These are phyloP conservation scores for Gallinago media DNA, from an alignment of 2,113 vertebrate genomes.

Conservation along the genomic window DNA sequence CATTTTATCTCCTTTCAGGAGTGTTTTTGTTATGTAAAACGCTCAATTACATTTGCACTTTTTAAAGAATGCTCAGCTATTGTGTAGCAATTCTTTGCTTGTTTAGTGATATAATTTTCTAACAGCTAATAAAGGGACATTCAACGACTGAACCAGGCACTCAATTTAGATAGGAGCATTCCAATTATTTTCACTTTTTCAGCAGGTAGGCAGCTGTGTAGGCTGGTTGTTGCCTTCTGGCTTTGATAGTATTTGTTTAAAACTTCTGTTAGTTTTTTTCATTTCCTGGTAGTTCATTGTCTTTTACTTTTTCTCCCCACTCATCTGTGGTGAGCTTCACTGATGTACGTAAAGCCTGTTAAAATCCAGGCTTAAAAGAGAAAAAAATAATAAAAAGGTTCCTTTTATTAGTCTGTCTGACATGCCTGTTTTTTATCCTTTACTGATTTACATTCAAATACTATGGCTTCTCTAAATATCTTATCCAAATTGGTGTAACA, in stretches of 20 bases:
- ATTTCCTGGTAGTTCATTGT: background rate
- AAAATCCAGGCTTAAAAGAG: background rate
- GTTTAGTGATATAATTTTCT: conserved; percentile 30
- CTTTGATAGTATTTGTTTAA: conserved; percentile 22
- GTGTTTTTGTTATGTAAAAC: conserved; percentile 56
- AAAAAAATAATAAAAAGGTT: background rate
- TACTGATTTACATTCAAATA: background rate
- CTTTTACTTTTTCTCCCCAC: background rate
- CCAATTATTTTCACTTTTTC: conserved; percentile 38
- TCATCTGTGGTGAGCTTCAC: background rate
- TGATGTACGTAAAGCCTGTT: background rate
- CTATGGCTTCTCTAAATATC: background rate
- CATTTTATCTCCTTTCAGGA: conserved; percentile 32
- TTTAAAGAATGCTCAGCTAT: conserved; percentile 26
- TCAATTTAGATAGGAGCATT: conserved; percentile 4
- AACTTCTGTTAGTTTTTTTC: background rate
- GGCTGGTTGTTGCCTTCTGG: background rate
- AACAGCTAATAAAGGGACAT: conserved; percentile 29
- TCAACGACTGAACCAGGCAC: background rate
- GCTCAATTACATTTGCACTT: conserved; percentile 50
- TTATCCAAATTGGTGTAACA: background rate
- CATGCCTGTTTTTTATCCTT: background rate
- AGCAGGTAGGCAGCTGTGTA: background rate
- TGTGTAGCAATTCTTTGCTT: conserved; percentile 11
- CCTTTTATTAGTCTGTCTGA: background rate